Conservation (phyloP, 2,888 invertebrate species). For the Chromoteleia sp. region DNA sequence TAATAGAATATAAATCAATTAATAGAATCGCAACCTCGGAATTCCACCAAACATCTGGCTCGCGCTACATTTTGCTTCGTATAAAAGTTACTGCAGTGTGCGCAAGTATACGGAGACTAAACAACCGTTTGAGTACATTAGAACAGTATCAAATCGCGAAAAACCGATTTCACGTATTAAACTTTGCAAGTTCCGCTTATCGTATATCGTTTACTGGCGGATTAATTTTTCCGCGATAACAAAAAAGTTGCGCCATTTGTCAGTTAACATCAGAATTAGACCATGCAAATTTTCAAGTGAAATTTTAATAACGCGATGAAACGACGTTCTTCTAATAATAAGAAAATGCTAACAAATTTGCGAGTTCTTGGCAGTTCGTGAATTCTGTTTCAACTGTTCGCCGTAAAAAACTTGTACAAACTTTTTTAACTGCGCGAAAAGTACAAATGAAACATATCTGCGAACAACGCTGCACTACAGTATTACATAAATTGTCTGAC, state of each 20-base stretch:
- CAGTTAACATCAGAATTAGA: too few species aligned
- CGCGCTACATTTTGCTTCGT: background rate
- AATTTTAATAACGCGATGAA: background rate
- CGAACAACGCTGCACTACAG: too few species aligned
- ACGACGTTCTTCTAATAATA: too few species aligned
- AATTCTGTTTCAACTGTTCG: too few species aligned
- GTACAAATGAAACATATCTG: too few species aligned
- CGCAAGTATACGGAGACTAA: background rate
- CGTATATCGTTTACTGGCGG: background rate
- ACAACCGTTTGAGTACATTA: conserved; percentile 10
- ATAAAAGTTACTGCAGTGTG: conserved; percentile 1
- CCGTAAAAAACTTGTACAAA: too few species aligned
- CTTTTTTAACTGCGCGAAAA: too few species aligned
- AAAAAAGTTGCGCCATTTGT: background rate
- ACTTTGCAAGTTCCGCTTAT: background rate
- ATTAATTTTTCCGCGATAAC: background rate
- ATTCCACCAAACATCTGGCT: conserved; percentile 6
- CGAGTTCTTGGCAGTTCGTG: too few species aligned
- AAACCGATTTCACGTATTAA: conserved; percentile 11
- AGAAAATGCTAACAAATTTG: too few species aligned
- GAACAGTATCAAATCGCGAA: background rate
- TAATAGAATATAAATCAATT: conserved; percentile 7
- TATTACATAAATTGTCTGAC: too few species aligned
- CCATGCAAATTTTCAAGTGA: background rate
- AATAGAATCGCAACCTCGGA: background rate